Conservation (phyloP, 2,113 vertebrate species). For the Cavia aperea region DNA sequence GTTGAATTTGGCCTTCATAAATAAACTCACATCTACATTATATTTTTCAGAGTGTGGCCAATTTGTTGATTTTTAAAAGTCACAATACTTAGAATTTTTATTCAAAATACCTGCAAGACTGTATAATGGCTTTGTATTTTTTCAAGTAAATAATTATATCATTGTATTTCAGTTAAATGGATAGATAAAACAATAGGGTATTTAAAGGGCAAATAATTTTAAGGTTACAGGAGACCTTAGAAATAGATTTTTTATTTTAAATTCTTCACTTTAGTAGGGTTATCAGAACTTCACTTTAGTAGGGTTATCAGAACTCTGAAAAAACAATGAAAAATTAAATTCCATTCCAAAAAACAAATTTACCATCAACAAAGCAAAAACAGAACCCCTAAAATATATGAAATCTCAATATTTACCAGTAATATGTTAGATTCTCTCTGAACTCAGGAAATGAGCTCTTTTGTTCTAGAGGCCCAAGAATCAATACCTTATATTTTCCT, state of each 20-base stretch:
- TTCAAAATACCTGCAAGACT: slow-evolving; percentile 7
- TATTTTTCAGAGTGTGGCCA: background rate
- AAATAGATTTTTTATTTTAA: slow-evolving; percentile 42
- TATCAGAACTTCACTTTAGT: slow-evolving; percentile 38
- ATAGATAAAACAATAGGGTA: background rate
- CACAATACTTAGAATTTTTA: slow-evolving; percentile 14
- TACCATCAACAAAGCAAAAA: background rate
- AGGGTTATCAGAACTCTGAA: slow-evolving; percentile 15
- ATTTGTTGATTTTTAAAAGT: background rate
- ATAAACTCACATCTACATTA: background rate
- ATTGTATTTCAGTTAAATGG: slow-evolving; percentile 1
- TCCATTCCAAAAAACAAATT: background rate
- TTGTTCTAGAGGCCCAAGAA: background rate
- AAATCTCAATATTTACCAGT: background rate
- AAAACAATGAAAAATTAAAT: slow-evolving; percentile 21
- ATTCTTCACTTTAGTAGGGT: slow-evolving; percentile 24
- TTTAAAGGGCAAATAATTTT: slow-evolving; percentile 13
- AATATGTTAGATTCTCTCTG: slow-evolving; percentile 5
- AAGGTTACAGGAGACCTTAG: background rate
- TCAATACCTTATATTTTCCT: slow-evolving; percentile 3
- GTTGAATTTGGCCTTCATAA: background rate
- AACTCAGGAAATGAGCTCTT: background rate
- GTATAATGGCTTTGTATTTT: background rate
- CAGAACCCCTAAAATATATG: background rate
- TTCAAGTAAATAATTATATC: slow-evolving; percentile 5